phyloP scores from a whole-genome alignment of 2,797 vertebrate genomes.

The Microctenopoma steveboyesi region DNA sequence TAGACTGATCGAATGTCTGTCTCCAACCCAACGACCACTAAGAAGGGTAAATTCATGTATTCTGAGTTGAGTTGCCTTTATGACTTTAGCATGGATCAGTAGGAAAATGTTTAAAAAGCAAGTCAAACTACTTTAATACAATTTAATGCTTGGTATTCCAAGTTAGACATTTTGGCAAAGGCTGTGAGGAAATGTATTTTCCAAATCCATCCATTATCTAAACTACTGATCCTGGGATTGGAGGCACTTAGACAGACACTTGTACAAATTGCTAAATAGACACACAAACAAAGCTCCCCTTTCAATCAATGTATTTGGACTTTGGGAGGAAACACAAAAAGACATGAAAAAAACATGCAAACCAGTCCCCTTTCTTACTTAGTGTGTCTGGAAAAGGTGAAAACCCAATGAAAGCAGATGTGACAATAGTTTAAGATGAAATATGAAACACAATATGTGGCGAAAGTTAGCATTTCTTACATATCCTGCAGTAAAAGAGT shows the following conservation, averaged over 20 bases:
- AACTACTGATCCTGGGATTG: not conserved
- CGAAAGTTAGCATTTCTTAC: slow-evolving; percentile 14
- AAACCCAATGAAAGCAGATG: not conserved
- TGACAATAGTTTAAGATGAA: not conserved
- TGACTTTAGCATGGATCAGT: not conserved
- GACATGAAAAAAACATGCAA: not conserved
- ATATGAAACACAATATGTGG: slow-evolving; percentile 3
- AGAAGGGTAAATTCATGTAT: not conserved
- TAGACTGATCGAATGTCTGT: slow-evolving; percentile 20
- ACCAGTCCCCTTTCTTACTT: not conserved
- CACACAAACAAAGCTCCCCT: not conserved
- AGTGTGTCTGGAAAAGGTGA: not conserved
- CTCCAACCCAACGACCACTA: slow-evolving; percentile 28
- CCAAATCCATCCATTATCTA: not conserved
- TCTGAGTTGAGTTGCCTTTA: slow-evolving; percentile 3
- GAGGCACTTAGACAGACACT: not conserved
- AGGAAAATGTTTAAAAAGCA: slow-evolving; percentile 5
- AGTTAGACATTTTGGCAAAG: not conserved
- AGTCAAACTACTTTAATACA: not conserved
- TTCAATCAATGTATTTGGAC: not conserved
- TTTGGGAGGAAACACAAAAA: not conserved
- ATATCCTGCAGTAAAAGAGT: slow-evolving; percentile 15
- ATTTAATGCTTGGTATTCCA: too few relatives aligned
- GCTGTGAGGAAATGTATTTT: not conserved
- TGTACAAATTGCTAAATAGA: not conserved